phyloP scores from a whole-genome alignment of 2,797 vertebrate species.

The Poeciliopsis presidionis region DNA sequence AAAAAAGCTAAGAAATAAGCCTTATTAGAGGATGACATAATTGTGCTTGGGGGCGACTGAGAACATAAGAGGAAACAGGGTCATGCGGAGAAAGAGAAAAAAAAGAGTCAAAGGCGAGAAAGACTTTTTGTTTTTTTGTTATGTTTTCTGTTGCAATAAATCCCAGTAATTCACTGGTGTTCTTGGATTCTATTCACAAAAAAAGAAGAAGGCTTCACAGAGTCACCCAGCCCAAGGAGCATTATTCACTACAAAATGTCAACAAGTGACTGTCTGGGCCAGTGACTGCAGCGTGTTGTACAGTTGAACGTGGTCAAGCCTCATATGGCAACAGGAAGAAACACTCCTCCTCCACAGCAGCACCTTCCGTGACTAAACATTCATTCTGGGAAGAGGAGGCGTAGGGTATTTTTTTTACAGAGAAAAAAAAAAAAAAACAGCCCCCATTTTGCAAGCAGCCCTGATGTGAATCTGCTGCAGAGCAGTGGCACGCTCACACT shows the following conservation, averaged over 20 bases:
- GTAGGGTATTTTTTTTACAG: slow-evolving; percentile 60
- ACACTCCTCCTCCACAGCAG: slow-evolving; percentile 73
- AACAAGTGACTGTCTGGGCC: slow-evolving; percentile 21
- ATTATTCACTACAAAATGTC: background rate
- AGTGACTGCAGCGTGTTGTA: slow-evolving; percentile 43
- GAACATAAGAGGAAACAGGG: slow-evolving; percentile 45
- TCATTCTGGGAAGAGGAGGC: slow-evolving; percentile 81
- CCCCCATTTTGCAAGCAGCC: slow-evolving; percentile 59
- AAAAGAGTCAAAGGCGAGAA: slow-evolving; percentile 14
- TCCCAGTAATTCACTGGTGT: background rate
- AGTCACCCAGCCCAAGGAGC: background rate
- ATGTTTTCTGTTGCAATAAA: background rate
- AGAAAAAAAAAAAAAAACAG: slow-evolving; percentile 66
- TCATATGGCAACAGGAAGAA: slow-evolving; percentile 70
- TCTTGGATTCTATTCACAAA: background rate
- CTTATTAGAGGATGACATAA: slow-evolving; percentile 27
- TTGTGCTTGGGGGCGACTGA: slow-evolving; percentile 23
- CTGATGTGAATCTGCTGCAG: slow-evolving; percentile 46
- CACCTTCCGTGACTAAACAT: slow-evolving; percentile 77
- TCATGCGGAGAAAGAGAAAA: slow-evolving; percentile 25
- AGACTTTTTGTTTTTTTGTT: background rate
- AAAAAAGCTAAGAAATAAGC: slow-evolving; percentile 34
- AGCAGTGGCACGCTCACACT: slow-evolving; percentile 14
- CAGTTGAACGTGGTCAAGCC: slow-evolving; percentile 70
- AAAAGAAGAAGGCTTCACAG: background rate